Percentiles rank a stretch among this genome's conserved stretches.
Evolutionary conservation across 2,888 invertebrate species (phyloP).

Genomic region (Anagyrus pseudococci): DNA sequence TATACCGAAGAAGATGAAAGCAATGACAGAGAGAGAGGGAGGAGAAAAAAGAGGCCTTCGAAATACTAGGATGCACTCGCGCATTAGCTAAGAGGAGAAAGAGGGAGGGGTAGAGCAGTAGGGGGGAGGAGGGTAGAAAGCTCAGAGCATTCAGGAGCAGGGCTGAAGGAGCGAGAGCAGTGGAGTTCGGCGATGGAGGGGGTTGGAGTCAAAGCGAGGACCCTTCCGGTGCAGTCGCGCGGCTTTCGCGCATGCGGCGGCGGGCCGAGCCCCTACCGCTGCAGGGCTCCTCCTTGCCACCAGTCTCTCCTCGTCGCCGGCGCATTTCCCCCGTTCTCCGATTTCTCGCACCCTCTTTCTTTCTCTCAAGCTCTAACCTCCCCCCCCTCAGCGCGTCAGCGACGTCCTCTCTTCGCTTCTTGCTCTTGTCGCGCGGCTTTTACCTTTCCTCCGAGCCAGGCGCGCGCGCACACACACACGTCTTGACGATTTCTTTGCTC

Average conservation of each 20-base stretch:
- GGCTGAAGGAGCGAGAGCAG: background rate
- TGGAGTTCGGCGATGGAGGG: constrained; percentile 49
- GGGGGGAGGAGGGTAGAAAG: constrained; percentile 46
- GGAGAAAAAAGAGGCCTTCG: constrained; percentile 41
- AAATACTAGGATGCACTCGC: constrained; percentile 43
- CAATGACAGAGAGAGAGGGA: constrained; percentile 22
- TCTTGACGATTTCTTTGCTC: background rate
- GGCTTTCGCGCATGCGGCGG: background rate
- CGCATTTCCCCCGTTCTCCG: background rate
- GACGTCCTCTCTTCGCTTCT: background rate
- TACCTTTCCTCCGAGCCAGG: background rate
- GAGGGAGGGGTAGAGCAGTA: constrained; percentile 44
- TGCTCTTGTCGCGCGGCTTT: background rate
- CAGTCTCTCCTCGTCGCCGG: background rate
- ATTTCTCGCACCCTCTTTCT: background rate
- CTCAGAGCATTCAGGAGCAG: background rate
- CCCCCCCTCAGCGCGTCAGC: background rate
- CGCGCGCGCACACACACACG: too few relatives aligned
- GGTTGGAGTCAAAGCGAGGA: constrained; percentile 56
- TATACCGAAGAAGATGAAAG: background rate
- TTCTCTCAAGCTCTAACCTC: background rate
- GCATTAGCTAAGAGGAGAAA: background rate
- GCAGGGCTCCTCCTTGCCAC: background rate
- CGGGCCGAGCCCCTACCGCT: background rate
- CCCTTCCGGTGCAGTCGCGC: constrained; percentile 48